Conservation (phyloP, 2,888 invertebrate genomes). For the Seira ritae region DNA sequence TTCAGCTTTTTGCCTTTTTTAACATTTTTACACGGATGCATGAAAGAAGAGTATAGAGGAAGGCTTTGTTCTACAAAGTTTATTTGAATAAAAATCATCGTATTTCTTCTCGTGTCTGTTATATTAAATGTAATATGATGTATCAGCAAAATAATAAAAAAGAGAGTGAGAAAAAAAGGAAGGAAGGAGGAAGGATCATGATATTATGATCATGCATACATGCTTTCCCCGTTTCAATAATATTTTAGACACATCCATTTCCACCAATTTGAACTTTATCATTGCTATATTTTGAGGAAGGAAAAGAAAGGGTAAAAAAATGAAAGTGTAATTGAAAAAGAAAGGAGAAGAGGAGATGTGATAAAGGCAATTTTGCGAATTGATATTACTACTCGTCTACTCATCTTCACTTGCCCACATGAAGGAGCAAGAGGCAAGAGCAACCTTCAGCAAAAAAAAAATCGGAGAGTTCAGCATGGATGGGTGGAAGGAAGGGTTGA, state of each 20-base stretch:
- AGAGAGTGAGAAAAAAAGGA: too few relatives aligned
- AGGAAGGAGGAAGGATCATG: conserved; percentile 6
- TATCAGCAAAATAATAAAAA: conserved; percentile 25
- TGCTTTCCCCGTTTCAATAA: not conserved
- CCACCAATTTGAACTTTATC: not conserved
- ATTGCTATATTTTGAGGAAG: conserved; percentile 22
- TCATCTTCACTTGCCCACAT: too few relatives aligned
- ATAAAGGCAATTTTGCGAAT: conserved; percentile 72
- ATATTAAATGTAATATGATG: conserved; percentile 26
- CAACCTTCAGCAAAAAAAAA: too few relatives aligned
- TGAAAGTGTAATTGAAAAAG: conserved; percentile 5
- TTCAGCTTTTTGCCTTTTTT: conserved; percentile 19
- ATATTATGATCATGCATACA: too few relatives aligned
- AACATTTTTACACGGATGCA: not conserved
- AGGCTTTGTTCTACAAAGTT: not conserved
- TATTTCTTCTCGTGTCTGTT: conserved; percentile 4
- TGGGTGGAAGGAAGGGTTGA: too few relatives aligned
- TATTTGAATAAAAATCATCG: conserved; percentile 21
- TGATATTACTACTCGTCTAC: conserved; percentile 70
- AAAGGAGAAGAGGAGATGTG: conserved; percentile 36
- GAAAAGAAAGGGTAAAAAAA: conserved; percentile 18
- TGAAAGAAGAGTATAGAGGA: not conserved
- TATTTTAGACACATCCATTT: not conserved
- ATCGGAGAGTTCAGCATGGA: too few relatives aligned
- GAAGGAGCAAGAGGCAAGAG: too few relatives aligned